phyloP scores from a whole-genome alignment of 2,888 invertebrate species.

The Perithous albicinctus region DNA sequence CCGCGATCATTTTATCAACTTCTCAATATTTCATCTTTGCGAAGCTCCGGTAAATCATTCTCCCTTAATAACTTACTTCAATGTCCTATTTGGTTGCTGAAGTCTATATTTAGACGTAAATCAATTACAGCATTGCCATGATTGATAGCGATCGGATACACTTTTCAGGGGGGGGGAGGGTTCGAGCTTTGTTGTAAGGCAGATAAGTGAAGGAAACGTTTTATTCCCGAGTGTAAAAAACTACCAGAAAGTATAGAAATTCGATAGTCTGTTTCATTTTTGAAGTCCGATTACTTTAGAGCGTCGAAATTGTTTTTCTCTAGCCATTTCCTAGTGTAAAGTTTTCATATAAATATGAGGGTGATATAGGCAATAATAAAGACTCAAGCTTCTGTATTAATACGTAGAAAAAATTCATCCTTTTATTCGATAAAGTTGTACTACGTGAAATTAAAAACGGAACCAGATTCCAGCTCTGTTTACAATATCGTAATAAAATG shows the following conservation, averaged over 20 bases:
- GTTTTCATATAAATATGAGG: background rate
- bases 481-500: constrained; percentile 40
- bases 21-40: constrained; percentile 10
- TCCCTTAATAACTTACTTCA: constrained; percentile 64
- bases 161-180: background rate
- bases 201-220: background rate
- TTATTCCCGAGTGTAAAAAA: no score
- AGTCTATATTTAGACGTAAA: constrained; percentile 65
- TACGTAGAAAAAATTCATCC: constrained; percentile 40
- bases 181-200: background rate
- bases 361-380: background rate
- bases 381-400: background rate
- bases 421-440: constrained; percentile 51
- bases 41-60: constrained; percentile 55
- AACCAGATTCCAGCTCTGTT: constrained; percentile 39
- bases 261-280: no score
- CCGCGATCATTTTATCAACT: background rate
- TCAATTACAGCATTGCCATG: constrained; percentile 66
- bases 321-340: background rate
- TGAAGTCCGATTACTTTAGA: background rate
- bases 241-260: no score
- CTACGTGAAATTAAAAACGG: constrained; percentile 15
- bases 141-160: constrained; percentile 55
- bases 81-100: constrained; percentile 36
- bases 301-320: background rate